A percentile compares a stretch with the other conserved stretches of the same genome.
Evolutionary conservation across 2,797 vertebrate genomes (phyloP).

Genomic region (Novumbra hubbsi): DNA sequence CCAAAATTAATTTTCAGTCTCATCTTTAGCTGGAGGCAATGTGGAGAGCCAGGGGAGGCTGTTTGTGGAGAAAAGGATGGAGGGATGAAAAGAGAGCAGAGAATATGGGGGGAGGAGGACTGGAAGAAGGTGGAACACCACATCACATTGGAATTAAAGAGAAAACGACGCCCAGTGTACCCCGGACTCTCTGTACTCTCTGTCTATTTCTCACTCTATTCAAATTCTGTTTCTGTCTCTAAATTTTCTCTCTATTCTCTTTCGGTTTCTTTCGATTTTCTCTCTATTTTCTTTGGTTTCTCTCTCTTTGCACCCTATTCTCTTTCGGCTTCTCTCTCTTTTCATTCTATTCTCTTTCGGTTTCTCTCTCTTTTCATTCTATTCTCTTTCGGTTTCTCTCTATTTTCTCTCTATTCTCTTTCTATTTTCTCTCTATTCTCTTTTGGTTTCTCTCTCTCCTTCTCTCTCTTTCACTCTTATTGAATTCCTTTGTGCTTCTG

Average conservation of each 20-base stretch:
- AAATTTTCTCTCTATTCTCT: not conserved
- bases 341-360: too few species aligned
- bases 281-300: slow-evolving; percentile 14
- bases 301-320: slow-evolving; percentile 42
- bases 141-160: slow-evolving; percentile 30
- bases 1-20: slow-evolving; percentile 73
- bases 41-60: slow-evolving; percentile 43
- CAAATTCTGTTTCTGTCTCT: slow-evolving; percentile 41
- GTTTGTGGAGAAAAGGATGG: slow-evolving; percentile 39
- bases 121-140: slow-evolving; percentile 21
- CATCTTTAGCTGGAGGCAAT: slow-evolving; percentile 67
- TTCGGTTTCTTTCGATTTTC: not conserved
- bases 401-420: slow-evolving; percentile 24
- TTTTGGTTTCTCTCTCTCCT: not conserved
- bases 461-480: slow-evolving; percentile 48
- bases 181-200: not conserved
- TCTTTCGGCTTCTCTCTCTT: slow-evolving; percentile 31
- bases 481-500: slow-evolving; percentile 65
- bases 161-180: slow-evolving; percentile 34
- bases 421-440: not conserved
- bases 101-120: not conserved
- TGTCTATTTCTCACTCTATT: slow-evolving; percentile 47
- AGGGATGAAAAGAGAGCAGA: slow-evolving; percentile 11
- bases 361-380: not conserved
- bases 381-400: not conserved